Percentiles rank a stretch among this genome's conserved stretches.
Conservation (phyloP, 2,797 vertebrate genomes). For the Paguma larvata region DNA sequence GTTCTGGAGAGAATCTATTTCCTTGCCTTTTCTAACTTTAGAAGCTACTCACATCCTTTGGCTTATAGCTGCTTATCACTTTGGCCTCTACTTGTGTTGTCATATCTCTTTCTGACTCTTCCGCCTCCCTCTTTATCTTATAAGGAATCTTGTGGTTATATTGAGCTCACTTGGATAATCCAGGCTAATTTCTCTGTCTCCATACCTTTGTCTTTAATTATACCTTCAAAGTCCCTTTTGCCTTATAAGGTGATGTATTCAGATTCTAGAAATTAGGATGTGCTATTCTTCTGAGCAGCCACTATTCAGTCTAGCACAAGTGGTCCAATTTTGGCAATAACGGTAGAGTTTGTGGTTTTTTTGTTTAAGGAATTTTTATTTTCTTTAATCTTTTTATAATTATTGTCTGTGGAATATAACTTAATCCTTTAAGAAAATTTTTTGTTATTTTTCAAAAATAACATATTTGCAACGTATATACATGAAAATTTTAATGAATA, state of each 20-base stretch:
- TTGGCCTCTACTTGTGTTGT: not conserved
- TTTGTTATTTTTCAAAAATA: conserved; percentile 12
- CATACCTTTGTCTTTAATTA: not conserved
- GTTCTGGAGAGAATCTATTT: not conserved
- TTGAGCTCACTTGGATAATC: not conserved
- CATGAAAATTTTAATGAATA: not conserved
- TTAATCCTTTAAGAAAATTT: conserved; percentile 16
- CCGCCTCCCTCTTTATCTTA: not conserved
- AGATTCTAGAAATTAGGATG: not conserved
- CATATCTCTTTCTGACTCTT: not conserved
- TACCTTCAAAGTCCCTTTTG: not conserved
- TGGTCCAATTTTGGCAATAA: not conserved
- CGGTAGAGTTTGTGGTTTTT: not conserved
- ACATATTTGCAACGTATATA: conserved; percentile 4
- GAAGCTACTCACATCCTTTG: not conserved
- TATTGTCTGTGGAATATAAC: not conserved
- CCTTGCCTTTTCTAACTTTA: not conserved
- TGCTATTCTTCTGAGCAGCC: not conserved
- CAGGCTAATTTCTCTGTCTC: not conserved
- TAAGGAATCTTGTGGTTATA: not conserved
- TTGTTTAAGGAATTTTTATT: not conserved
- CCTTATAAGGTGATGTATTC: not conserved
- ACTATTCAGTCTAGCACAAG: not conserved
- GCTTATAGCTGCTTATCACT: not conserved
- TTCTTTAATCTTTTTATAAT: not conserved